Conservation (phyloP, 1,140 invertebrate genomes). For the Oryctes rhinoceros region DNA sequence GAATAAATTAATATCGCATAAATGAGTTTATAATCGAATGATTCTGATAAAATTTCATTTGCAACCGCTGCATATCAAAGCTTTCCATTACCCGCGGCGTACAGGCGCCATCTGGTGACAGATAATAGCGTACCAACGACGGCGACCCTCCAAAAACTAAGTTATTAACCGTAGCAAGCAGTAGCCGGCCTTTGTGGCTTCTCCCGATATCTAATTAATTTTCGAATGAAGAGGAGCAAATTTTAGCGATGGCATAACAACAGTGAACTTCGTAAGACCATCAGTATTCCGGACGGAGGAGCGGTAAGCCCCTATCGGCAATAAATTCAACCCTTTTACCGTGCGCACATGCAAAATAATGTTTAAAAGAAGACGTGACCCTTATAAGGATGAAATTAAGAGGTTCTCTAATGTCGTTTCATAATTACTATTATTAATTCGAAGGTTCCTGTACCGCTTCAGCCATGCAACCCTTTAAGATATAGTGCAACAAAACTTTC, state of each 20-base stretch:
- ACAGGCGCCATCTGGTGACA: background rate
- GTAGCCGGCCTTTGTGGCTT: background rate
- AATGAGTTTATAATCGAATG: background rate
- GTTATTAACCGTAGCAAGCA: conserved; percentile 9
- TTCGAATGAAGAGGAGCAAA: conserved; percentile 17
- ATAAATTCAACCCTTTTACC: conserved; percentile 31
- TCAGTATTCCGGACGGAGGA: background rate
- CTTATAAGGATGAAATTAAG: conserved; percentile 19
- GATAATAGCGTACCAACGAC: background rate
- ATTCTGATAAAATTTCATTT: background rate
- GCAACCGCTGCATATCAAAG: no score
- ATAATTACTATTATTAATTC: no score
- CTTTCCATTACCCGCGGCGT: no score
- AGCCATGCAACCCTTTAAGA: no score
- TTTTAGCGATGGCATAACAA: background rate
- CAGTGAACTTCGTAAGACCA: background rate
- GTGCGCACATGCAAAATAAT: background rate
- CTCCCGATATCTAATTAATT: conserved; percentile 18
- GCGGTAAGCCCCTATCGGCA: conserved; percentile 2
- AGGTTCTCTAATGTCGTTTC: no score
- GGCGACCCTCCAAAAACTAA: background rate
- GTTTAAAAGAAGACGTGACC: background rate
- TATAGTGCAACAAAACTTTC: no score
- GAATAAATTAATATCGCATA: background rate
- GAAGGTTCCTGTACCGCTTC: no score